Conservation (phyloP, 2,888 invertebrate species). For the Hirtodrosophila duncani region DNA sequence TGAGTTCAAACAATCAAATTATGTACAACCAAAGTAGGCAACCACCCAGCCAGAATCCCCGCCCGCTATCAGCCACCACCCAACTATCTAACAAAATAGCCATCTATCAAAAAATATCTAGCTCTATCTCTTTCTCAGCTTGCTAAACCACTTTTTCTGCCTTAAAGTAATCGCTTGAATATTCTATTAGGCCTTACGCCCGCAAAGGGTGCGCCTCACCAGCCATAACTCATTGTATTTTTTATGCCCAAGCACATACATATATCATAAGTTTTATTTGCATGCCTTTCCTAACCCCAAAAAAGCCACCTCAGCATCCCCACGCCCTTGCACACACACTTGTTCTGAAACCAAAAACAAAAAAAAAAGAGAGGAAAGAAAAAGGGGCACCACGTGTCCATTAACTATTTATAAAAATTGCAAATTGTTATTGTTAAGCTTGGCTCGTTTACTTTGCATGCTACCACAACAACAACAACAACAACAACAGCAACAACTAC, state of each 20-base stretch:
- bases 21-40: background rate
- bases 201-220: constrained; percentile 1
- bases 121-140: background rate
- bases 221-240: background rate
- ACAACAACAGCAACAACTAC: constrained; percentile 25
- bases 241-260: background rate
- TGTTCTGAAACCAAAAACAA: constrained; percentile 11
- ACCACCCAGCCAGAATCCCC: too few relatives aligned
- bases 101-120: background rate
- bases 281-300: constrained; percentile 7
- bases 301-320: constrained; percentile 12
- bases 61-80: background rate
- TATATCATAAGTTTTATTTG: background rate
- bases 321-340: background rate
- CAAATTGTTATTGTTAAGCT: constrained; percentile 72
- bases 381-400: too few relatives aligned
- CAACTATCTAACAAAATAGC: background rate
- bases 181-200: background rate
- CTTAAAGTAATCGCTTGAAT: constrained; percentile 3
- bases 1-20: constrained; percentile 23
- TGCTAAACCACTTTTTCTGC: constrained; percentile 2
- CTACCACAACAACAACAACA: constrained; percentile 38
- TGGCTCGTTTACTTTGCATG: constrained; percentile 66
- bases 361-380: constrained; percentile 9
- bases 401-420: constrained; percentile 70